Evolutionary conservation across 2,797 vertebrate genomes (phyloP).

Genomic region (Thalassophryne amazonica): DNA sequence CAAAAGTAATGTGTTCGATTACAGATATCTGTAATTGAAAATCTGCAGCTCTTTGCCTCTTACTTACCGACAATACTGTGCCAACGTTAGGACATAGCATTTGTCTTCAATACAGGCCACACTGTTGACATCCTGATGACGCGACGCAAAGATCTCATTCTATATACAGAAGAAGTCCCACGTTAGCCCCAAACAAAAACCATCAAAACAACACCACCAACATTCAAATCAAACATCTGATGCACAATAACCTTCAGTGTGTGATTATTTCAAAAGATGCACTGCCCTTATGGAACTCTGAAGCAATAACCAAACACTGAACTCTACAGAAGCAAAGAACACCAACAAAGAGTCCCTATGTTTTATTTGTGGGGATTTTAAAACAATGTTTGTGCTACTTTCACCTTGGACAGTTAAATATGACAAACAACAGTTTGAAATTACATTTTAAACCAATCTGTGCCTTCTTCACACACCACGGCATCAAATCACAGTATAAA

Average conservation of each 20-base stretch:
- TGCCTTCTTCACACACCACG: no score
- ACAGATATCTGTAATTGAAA: no score
- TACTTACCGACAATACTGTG: slow-evolving; percentile 98
- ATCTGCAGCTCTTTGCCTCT: neutral
- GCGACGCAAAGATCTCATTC: slow-evolving; percentile 98
- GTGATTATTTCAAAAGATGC: neutral
- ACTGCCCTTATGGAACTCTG: no score
- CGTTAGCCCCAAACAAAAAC: neutral
- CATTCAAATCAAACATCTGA: neutral
- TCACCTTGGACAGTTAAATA: no score
- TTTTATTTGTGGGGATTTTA: no score
- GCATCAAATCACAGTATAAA: no score
- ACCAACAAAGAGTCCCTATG: no score
- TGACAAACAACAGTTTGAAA: no score
- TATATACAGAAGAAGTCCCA: slow-evolving; percentile 52
- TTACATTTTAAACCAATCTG: no score
- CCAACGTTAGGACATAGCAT: slow-evolving; percentile 97
- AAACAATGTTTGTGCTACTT: no score
- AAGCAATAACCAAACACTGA: no score
- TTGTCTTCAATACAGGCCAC: slow-evolving; percentile 99
- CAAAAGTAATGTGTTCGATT: neutral
- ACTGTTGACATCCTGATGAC: slow-evolving; percentile 98
- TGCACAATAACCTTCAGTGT: neutral
- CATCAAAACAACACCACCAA: neutral
- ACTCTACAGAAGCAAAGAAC: neutral